Percentiles rank a stretch among this genome's conserved stretches.
phyloP scores from a whole-genome alignment of 2,113 vertebrate genomes.

The Istiophorus platypterus region DNA sequence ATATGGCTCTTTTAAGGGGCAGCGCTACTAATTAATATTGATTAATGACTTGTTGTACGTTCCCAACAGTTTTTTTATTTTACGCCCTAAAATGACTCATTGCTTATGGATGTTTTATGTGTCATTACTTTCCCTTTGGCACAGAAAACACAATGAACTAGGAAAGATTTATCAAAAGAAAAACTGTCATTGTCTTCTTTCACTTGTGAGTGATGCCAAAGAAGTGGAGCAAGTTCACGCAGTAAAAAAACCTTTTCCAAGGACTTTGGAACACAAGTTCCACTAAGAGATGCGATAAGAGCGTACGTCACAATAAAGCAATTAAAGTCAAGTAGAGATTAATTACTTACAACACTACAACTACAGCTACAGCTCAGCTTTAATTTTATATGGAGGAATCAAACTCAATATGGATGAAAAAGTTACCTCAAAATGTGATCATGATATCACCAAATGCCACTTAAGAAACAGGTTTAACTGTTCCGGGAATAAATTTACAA shows the following conservation, averaged over 20 bases:
- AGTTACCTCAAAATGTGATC: too few species aligned
- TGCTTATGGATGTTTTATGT: conserved; percentile 29
- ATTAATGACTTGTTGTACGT: conserved; percentile 38
- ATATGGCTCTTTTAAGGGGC: too few species aligned
- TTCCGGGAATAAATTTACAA: too few species aligned
- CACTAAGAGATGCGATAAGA: conserved; percentile 45
- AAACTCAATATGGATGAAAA: too few species aligned
- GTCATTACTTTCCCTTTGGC: conserved; percentile 2
- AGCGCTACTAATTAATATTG: conserved; percentile 34
- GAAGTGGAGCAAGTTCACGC: background rate
- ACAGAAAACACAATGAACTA: background rate
- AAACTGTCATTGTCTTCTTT: conserved; percentile 15
- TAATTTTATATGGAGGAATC: too few species aligned
- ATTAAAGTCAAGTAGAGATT: conserved; percentile 64
- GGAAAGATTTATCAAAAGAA: conserved; percentile 21
- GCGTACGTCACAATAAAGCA: conserved; percentile 34
- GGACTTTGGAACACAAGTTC: conserved; percentile 43
- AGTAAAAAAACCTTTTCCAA: conserved; percentile 19
- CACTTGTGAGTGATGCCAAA: conserved; percentile 17
- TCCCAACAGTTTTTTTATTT: conserved; percentile 12
- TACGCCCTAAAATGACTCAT: conserved; percentile 23
- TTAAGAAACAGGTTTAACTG: too few species aligned
- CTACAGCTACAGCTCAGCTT: too few species aligned
- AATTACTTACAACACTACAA: conserved; percentile 51
- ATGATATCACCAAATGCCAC: too few species aligned